These are phyloP conservation scores for Deroplatys truncata DNA, from an alignment of 2,888 invertebrate genomes.

Conservation along the genomic window DNA sequence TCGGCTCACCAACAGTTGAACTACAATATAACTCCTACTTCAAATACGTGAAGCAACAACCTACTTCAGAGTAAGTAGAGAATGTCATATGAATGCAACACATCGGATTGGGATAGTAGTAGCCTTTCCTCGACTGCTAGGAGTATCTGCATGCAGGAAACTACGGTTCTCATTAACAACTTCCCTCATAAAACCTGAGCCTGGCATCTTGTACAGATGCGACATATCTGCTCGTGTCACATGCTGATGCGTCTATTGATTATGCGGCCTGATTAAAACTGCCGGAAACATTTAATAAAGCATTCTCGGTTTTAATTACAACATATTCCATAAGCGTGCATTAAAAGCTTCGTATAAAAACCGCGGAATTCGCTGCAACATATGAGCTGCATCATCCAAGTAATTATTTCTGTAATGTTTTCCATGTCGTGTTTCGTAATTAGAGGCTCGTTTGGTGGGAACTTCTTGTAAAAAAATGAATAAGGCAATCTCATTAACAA, in stretches of 20 bases:
- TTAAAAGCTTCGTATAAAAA: neutral
- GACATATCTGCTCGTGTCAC: neutral
- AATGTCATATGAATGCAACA: too few species aligned
- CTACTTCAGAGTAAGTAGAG: too few species aligned
- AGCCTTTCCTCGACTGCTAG: too few species aligned
- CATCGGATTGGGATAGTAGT: too few species aligned
- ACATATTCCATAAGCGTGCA: neutral
- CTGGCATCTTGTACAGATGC: neutral
- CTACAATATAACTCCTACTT: too few species aligned
- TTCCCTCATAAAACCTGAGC: neutral
- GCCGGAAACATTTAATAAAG: neutral
- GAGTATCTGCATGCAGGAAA: too few species aligned
- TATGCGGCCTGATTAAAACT: neutral
- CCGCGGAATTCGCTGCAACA: neutral
- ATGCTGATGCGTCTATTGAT: neutral
- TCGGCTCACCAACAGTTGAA: too few species aligned
- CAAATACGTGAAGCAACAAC: too few species aligned
- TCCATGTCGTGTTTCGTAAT: neutral
- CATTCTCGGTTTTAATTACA: neutral
- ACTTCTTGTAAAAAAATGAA: neutral
- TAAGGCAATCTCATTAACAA: neutral
- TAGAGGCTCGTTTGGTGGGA: neutral
- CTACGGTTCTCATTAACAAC: too few species aligned
- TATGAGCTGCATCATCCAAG: neutral
- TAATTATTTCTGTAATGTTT: neutral